Evolutionary conservation across 2,797 vertebrate genomes (phyloP).

Genomic region (Poecile montanus): DNA sequence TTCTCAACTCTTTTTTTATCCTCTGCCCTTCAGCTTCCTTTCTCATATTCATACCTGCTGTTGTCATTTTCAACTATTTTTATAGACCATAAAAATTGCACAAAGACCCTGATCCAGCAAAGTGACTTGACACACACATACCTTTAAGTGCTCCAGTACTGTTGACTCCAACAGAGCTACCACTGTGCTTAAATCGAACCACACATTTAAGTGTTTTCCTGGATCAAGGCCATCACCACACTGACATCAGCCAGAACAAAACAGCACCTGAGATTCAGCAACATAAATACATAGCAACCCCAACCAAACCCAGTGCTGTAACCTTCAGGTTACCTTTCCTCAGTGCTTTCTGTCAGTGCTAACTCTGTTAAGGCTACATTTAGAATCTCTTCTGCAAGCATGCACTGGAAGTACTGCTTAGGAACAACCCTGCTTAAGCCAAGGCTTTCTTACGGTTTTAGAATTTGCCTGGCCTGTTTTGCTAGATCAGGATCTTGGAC

Average conservation of each 20-base stretch:
- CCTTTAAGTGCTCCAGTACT: background rate
- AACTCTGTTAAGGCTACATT: background rate
- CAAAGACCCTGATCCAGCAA: background rate
- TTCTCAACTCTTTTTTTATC: background rate
- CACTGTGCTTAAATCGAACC: background rate
- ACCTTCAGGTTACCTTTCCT: slow-evolving; percentile 53
- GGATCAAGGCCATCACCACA: slow-evolving; percentile 17
- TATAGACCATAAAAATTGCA: background rate
- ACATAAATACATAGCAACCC: slow-evolving; percentile 23
- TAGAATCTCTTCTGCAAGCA: background rate
- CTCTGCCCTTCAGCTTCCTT: background rate
- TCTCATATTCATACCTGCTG: background rate
- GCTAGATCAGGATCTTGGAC: slow-evolving; percentile 8
- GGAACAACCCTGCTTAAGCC: background rate
- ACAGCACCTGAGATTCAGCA: slow-evolving; percentile 38
- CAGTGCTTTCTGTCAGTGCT: background rate
- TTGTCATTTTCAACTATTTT: background rate
- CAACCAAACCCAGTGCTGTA: background rate
- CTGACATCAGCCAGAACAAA: slow-evolving; percentile 27
- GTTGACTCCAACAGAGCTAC: background rate
- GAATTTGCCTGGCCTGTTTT: slow-evolving; percentile 12
- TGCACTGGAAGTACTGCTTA: background rate
- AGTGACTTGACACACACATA: background rate
- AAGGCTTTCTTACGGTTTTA: background rate
- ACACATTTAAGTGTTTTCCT: slow-evolving; percentile 26